Evolutionary conservation across 2,797 vertebrate species (phyloP).

Genomic region (Rhadinocentrus ornatus): DNA sequence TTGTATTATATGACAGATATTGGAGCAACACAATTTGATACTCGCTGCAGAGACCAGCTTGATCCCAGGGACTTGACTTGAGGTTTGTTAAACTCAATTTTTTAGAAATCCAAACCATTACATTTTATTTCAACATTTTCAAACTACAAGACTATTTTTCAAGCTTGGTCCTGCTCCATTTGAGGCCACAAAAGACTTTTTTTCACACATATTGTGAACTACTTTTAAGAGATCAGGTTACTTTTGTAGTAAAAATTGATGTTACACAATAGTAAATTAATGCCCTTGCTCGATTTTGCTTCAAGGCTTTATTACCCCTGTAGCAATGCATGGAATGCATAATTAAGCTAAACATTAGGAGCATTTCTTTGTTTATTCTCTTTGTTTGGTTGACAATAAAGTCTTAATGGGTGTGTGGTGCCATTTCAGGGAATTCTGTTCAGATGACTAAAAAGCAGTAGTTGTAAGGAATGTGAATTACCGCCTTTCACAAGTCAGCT

Average conservation of each 20-base stretch:
- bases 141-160: background rate
- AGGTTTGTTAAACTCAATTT: background rate
- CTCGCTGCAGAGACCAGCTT: background rate
- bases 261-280: background rate
- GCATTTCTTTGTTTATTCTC: background rate
- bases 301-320: background rate
- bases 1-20: background rate
- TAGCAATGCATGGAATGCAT: background rate
- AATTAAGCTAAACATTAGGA: slow-evolving; percentile 2
- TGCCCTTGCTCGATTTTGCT: background rate
- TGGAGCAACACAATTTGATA: background rate
- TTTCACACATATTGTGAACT: background rate
- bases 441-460: slow-evolving; percentile 22
- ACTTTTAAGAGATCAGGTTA: background rate
- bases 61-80: background rate
- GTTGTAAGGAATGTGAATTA: slow-evolving; percentile 32
- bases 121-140: background rate
- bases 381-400: slow-evolving; percentile 1
- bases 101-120: background rate
- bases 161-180: background rate
- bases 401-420: slow-evolving; percentile 20
- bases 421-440: slow-evolving; percentile 29
- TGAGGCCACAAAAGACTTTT: background rate
- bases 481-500: slow-evolving; percentile 53
- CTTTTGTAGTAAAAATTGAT: background rate